A percentile compares a stretch with the other conserved stretches of the same genome.
These are phyloP conservation scores for Dromiciops gliroides DNA, from an alignment of 2,113 vertebrate genomes.

Conservation along the genomic window DNA sequence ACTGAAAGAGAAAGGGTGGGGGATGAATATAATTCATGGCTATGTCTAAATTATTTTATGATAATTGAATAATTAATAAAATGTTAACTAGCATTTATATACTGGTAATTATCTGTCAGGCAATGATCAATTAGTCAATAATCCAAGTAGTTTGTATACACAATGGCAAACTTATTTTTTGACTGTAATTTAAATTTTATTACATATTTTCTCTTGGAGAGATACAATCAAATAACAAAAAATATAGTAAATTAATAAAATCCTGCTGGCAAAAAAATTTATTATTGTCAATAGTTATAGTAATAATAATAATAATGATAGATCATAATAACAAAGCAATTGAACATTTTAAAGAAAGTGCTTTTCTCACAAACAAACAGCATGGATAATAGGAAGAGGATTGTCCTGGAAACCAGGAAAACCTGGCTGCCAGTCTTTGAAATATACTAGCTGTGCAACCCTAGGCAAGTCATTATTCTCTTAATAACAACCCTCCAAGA, in stretches of 20 bases:
- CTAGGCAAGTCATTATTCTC: background rate
- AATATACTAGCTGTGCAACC: background rate
- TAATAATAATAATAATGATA: background rate
- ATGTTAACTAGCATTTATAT: background rate
- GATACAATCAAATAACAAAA: background rate
- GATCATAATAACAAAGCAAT: background rate
- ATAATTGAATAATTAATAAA: background rate
- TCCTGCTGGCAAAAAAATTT: background rate
- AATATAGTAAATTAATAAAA: background rate
- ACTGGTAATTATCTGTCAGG: background rate
- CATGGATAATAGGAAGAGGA: background rate
- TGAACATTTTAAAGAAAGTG: background rate
- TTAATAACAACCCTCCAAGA: background rate
- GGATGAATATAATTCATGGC: background rate
- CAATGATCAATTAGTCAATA: background rate
- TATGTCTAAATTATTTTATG: background rate
- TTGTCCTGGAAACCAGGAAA: background rate
- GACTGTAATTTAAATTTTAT: background rate
- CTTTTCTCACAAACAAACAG: background rate
- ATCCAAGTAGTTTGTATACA: background rate
- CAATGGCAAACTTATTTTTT: background rate
- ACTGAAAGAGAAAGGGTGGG: background rate
- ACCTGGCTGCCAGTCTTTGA: background rate
- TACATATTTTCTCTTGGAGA: background rate
- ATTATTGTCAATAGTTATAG: conserved; percentile 12